Percentiles rank a stretch among this genome's conserved stretches.
phyloP scores from a whole-genome alignment of 2,888 invertebrate species.

The Meganola albula region DNA sequence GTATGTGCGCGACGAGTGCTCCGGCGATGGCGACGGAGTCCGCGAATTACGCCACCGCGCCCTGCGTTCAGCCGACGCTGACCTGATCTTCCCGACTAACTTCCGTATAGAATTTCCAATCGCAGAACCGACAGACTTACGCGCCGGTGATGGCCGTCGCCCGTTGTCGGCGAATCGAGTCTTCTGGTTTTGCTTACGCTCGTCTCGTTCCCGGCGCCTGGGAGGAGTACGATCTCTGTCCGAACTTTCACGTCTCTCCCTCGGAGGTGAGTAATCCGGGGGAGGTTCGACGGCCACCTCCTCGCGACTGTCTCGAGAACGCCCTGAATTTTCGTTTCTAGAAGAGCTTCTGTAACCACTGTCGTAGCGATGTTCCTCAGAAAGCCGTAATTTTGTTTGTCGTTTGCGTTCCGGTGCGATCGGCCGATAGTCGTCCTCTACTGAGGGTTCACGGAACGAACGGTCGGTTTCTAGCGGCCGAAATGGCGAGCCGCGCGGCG shows the following conservation, averaged over 20 bases:
- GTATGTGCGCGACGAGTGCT: conserved; percentile 71
- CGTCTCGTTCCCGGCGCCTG: conserved; percentile 67
- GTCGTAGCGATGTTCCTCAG: conserved; percentile 74
- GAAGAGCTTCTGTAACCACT: conserved; percentile 78
- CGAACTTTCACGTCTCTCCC: conserved; percentile 62
- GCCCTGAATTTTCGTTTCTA: conserved; percentile 70
- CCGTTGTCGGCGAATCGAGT: conserved; percentile 80
- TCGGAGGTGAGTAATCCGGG: conserved; percentile 84
- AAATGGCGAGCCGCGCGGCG: conserved; percentile 73
- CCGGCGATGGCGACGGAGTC: conserved; percentile 81
- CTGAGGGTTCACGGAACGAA: conserved; percentile 69
- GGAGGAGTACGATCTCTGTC: conserved; percentile 66
- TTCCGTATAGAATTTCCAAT: conserved; percentile 90
- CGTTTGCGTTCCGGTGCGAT: conserved; percentile 83
- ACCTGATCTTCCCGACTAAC: conserved; percentile 88
- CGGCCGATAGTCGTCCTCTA: conserved; percentile 72
- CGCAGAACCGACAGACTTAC: conserved; percentile 77
- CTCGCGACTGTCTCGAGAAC: conserved; percentile 66
- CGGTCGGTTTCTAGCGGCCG: conserved; percentile 65
- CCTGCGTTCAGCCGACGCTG: conserved; percentile 81
- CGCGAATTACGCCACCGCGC: conserved; percentile 79
- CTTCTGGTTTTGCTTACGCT: conserved; percentile 82
- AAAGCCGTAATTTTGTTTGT: conserved; percentile 72
- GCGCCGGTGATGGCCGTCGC: conserved; percentile 58
- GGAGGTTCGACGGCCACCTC: conserved; percentile 80